Evolutionary conservation across 2,113 vertebrate species (phyloP), one percentile per base, ranked within the genome.

Genomic region (Megaleporinus macrocephalus): DNA sequence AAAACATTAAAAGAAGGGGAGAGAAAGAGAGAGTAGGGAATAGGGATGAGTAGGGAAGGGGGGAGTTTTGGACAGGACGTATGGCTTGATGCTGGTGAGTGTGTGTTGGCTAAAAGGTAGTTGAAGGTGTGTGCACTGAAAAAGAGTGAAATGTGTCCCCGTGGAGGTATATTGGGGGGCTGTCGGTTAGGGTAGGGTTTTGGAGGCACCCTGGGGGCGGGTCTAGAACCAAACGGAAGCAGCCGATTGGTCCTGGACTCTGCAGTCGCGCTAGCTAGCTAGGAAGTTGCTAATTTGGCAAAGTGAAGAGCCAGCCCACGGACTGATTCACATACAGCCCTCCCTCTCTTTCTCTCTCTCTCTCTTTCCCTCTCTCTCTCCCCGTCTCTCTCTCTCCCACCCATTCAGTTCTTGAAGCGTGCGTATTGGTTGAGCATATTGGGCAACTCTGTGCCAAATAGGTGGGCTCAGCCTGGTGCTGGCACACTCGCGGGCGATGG

Each of bases 401-500:
- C 93, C 91, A 93, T 93, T 93, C 92, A 91, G 90, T 75, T 87
- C 89, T 94, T 90, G 91, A 92, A 94, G 91, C 89, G 93, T 92
- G 94, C 94, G 91, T 93, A 97, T 97, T 97, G 96, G 96, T 95
- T 95, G 94, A 86, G 90, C 89, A 89, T 82, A 82, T 88, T 81
- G 88, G 90, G 92, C 84, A 93, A 93, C 91, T 95, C 89, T 73
- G 89, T 96, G 96, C 96, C 96, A 97, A 96, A 96, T 96, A 96
- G 96, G 96, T 96, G 96, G 96, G 93, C 94, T 95, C 91, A 94
- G 92, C 90, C 79, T 90, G 89, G 86, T 83, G 92, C 94, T 96
- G 96, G 95, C 95, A 96, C 94, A 93, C 93, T 94, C 95, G 94
- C 94, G 92, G 91, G 94, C 95, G 95, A 95, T 96, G 95, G 95